Conservation (phyloP, 2,797 vertebrate genomes). For the Holocentrus rufus region DNA sequence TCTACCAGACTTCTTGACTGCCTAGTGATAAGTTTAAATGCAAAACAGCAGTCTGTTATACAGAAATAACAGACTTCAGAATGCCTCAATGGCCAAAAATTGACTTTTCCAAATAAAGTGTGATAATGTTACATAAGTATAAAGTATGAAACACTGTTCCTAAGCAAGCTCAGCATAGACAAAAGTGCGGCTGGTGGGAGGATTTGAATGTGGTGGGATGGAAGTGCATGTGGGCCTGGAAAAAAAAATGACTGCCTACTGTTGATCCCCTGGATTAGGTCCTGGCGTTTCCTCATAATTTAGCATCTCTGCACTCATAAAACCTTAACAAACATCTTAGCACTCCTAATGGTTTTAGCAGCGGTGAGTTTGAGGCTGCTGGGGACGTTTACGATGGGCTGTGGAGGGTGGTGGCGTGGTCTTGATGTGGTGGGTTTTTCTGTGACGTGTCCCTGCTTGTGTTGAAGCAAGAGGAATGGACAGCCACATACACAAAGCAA, state of each 20-base stretch:
- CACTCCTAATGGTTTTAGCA: slow-evolving; percentile 26
- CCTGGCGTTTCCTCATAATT: slow-evolving; percentile 48
- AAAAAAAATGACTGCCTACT: slow-evolving; percentile 21
- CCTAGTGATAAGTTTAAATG: too few relatives aligned
- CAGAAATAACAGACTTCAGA: too few relatives aligned
- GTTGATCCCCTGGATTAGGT: slow-evolving; percentile 35
- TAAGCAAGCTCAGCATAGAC: too few relatives aligned
- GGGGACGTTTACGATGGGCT: slow-evolving; percentile 43
- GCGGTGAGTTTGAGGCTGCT: slow-evolving; percentile 26
- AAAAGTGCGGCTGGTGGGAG: not conserved
- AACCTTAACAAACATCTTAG: slow-evolving; percentile 24
- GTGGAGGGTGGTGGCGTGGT: slow-evolving; percentile 44
- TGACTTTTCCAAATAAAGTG: too few relatives aligned
- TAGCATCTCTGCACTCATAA: slow-evolving; percentile 32
- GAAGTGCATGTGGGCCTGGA: slow-evolving; percentile 33
- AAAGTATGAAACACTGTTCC: slow-evolving; percentile 17
- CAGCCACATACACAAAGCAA: not conserved
- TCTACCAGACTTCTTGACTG: too few relatives aligned
- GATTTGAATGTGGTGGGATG: slow-evolving; percentile 28
- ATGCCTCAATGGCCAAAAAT: too few relatives aligned
- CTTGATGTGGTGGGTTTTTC: slow-evolving; percentile 48
- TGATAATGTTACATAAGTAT: slow-evolving; percentile 4
- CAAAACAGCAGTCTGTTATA: too few relatives aligned
- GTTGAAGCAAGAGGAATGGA: not conserved
- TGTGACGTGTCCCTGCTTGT: slow-evolving; percentile 6